Percentiles rank a stretch among this genome's conserved stretches.
Evolutionary conservation across 2,888 invertebrate species (phyloP).

Genomic region (Meghimatium bilineatum): DNA sequence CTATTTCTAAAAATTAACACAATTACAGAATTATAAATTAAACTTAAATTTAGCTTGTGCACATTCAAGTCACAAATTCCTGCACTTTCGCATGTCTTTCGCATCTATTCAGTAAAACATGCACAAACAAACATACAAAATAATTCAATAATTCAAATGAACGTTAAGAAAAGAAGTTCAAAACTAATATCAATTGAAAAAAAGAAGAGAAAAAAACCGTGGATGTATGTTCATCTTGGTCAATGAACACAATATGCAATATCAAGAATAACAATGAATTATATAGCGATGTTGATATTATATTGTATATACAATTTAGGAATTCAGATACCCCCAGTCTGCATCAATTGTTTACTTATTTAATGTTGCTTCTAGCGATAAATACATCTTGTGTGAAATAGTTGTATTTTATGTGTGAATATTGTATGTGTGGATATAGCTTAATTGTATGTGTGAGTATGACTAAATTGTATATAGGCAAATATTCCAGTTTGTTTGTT

Average conservation of each 20-base stretch:
- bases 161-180: background rate
- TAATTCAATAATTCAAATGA: background rate
- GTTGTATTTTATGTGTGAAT: too few relatives aligned
- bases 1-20: background rate
- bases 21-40: background rate
- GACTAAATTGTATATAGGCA: too few relatives aligned
- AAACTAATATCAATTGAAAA: constrained; percentile 3
- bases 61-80: constrained; percentile 23
- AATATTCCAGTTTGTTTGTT: too few relatives aligned
- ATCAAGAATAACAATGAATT: background rate
- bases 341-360: too few relatives aligned
- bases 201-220: background rate
- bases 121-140: constrained; percentile 17
- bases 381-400: too few relatives aligned
- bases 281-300: background rate
- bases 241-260: background rate
- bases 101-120: constrained; percentile 2
- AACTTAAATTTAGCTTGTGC: constrained; percentile 13
- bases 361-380: too few relatives aligned
- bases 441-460: too few relatives aligned
- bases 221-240: background rate
- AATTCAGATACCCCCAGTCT: too few relatives aligned
- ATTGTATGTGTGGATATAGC: too few relatives aligned
- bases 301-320: background rate
- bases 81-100: constrained; percentile 30